A percentile compares a stretch with the other conserved stretches of the same genome.
Evolutionary conservation across 2,797 vertebrate genomes (phyloP).

Genomic region (Spea hammondii): DNA sequence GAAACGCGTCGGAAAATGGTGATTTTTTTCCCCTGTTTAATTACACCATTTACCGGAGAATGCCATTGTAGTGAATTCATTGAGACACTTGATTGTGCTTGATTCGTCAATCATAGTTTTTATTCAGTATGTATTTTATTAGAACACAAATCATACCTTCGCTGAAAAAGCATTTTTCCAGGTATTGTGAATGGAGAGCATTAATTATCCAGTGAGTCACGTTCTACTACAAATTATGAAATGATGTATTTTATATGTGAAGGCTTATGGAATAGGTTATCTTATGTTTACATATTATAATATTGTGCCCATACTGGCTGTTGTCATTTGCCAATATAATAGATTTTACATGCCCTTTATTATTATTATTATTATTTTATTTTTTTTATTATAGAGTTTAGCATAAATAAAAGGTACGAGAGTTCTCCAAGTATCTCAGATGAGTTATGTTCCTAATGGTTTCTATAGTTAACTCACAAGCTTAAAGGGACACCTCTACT

Average conservation of each 20-base stretch:
- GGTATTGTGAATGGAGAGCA: background rate
- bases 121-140: background rate
- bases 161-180: background rate
- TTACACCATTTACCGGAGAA: constrained; percentile 37
- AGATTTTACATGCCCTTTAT: too few species aligned
- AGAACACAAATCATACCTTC: background rate
- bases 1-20: constrained; percentile 17
- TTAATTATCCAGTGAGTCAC: constrained; percentile 14
- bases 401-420: too few species aligned
- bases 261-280: background rate
- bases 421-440: too few species aligned
- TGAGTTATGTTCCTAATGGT: too few species aligned
- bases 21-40: constrained; percentile 34
- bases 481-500: too few species aligned
- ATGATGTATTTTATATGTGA: background rate
- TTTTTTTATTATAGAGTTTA: too few species aligned
- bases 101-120: constrained; percentile 21
- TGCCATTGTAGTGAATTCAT: constrained; percentile 17
- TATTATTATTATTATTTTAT: too few species aligned
- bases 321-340: too few species aligned
- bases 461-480: too few species aligned
- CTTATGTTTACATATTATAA: too few species aligned
- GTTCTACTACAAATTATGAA: background rate
- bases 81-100: background rate
- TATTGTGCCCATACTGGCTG: too few species aligned